Evolutionary conservation across 2,888 invertebrate species (phyloP).

Genomic region (Orthosia gracilis): DNA sequence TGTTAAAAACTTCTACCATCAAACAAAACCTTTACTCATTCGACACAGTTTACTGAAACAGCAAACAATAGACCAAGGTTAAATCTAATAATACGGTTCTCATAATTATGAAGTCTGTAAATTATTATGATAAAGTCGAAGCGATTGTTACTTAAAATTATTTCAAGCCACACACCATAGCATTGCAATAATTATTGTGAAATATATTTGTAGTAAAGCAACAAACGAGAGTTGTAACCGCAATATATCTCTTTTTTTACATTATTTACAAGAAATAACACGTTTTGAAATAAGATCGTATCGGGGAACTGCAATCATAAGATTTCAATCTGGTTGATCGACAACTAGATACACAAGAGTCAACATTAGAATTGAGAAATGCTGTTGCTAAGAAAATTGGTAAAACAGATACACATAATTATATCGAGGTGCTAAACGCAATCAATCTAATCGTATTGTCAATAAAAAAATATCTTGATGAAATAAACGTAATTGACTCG

Average conservation of each 20-base stretch:
- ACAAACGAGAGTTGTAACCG: conserved; percentile 47
- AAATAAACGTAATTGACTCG: conserved; percentile 29
- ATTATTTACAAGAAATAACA: conserved; percentile 55
- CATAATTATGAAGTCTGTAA: conserved; percentile 52
- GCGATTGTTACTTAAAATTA: conserved; percentile 42
- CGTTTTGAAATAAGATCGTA: conserved; percentile 54
- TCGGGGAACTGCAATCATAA: conserved; percentile 42
- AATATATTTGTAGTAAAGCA: conserved; percentile 44
- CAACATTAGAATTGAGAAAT: conserved; percentile 51
- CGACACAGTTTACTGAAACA: conserved; percentile 33
- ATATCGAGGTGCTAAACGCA: conserved; percentile 51
- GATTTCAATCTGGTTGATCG: conserved; percentile 53
- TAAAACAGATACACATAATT: conserved; percentile 52
- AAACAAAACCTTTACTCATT: conserved; percentile 21
- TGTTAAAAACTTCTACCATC: conserved; percentile 5
- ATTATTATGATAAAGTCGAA: conserved; percentile 45
- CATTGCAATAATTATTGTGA: conserved; percentile 46
- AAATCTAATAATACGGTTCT: conserved; percentile 37
- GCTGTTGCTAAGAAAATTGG: conserved; percentile 21
- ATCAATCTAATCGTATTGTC: conserved; percentile 47
- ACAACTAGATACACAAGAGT: conserved; percentile 45
- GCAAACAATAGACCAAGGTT: conserved; percentile 50
- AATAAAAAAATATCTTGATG: conserved; percentile 48
- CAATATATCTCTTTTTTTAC: conserved; percentile 41
- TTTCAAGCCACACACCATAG: conserved; percentile 50